phyloP scores from a whole-genome alignment of 2,888 invertebrate genomes.

The Caenorhabditis wallacei region DNA sequence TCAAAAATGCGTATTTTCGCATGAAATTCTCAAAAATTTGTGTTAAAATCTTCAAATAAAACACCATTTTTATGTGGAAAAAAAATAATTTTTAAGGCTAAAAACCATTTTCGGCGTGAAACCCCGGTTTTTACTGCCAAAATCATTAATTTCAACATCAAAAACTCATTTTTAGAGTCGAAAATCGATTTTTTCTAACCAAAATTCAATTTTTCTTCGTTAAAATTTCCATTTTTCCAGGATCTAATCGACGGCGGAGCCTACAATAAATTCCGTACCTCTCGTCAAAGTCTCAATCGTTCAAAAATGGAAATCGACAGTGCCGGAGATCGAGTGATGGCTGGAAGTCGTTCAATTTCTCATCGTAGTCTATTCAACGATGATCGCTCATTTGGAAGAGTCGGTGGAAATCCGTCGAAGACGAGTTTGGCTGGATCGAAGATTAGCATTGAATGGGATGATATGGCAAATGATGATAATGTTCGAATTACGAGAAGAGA shows the following conservation, averaged over 20 bases:
- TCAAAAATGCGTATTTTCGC: too few relatives aligned
- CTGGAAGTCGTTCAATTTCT: slow-evolving; percentile 50
- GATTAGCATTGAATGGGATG: slow-evolving; percentile 18
- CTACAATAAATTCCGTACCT: slow-evolving; percentile 40
- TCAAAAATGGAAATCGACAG: slow-evolving; percentile 9
- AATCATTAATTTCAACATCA: too few relatives aligned
- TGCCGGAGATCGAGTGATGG: slow-evolving; percentile 32
- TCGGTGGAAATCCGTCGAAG: neutral
- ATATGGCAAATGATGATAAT: slow-evolving; percentile 12
- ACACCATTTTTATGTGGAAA: too few relatives aligned
- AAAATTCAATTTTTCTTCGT: too few relatives aligned
- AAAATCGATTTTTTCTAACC: too few relatives aligned
- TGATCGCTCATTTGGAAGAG: slow-evolving; percentile 5
- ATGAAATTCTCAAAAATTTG: too few relatives aligned
- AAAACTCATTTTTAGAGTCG: too few relatives aligned
- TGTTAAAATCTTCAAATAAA: too few relatives aligned
- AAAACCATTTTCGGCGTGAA: too few relatives aligned
- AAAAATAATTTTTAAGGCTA: too few relatives aligned
- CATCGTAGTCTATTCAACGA: slow-evolving; percentile 47
- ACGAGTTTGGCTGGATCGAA: slow-evolving; percentile 8
- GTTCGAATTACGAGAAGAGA: slow-evolving; percentile 30
- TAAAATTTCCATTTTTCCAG: slow-evolving; percentile 8
- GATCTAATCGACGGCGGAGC: slow-evolving; percentile 48
- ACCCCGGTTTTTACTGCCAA: too few relatives aligned
- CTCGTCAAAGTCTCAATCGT: slow-evolving; percentile 25